Base-by-base conservation (phyloP, 2,113 vertebrate species). In the Corvus moneduloides region DNA sequence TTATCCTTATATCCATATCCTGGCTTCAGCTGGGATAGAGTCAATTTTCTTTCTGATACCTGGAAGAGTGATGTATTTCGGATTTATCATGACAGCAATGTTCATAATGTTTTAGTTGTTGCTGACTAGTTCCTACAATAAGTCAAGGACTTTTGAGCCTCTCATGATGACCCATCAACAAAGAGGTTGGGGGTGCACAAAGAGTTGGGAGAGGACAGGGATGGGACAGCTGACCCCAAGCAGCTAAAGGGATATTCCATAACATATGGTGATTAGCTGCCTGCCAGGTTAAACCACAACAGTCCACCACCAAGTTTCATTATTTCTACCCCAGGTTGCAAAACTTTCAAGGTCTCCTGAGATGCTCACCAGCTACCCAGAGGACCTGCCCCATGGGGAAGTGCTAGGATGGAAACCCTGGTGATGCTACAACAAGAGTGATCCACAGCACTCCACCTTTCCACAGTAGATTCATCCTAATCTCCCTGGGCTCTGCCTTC, bases 81-180 rank as follows among this genome's bases (percentile, higher is more conserved):
- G 27, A 56, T 62, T 49, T 68, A 41, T 4, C 13, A 49, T 21
- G 11, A 55, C 26, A 49, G 28, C 14, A 74, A 21, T 7, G 4
- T 43, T 75, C 16, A 26, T 21, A 43, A 55, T 22, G 3, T 62
- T 74, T 62, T 43, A 43, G 19, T 37, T 49, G 35, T 13, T n/a
- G 48, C 26, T 81, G 54, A 37, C 16, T 19, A 7, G 11, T 33
- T 49, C 16, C 35, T 74, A 37, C 32, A 33, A 7, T 41, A 21
- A 49, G 32, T 55, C 19, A 68, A 81, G 23, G 32, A 69, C 55
- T 75, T 68, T 62, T n/a, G 23, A 56, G 16, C 23, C 80, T 62
- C 54, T 68, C 19, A 9, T 37, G 33, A 4, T 56, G 39, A 48
- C 24, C 30, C 13, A 48, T 54, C 14, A 32, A 26, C 0, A 0